phyloP scores from a whole-genome alignment of 2,888 invertebrate genomes.

The Dicranocentrus wangi region DNA sequence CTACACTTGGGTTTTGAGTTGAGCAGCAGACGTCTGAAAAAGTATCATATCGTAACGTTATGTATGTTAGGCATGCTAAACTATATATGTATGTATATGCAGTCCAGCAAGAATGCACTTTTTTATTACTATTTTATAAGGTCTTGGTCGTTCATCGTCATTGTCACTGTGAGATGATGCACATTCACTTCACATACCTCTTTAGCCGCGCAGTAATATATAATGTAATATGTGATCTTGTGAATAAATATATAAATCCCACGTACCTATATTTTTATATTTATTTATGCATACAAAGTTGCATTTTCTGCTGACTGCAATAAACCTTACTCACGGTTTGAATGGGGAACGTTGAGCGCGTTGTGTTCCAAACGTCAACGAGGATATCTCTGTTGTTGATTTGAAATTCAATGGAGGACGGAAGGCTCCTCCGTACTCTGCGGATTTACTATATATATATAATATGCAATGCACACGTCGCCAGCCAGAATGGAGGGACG shows the following conservation, averaged over 20 bases:
- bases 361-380: too few relatives aligned
- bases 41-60: slow-evolving; percentile 1
- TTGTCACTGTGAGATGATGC: slow-evolving; percentile 45
- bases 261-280: not conserved
- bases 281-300: too few relatives aligned
- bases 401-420: too few relatives aligned
- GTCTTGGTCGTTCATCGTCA: slow-evolving; percentile 58
- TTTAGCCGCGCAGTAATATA: not conserved
- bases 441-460: too few relatives aligned
- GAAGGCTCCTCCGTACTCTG: too few relatives aligned
- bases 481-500: not conserved
- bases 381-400: slow-evolving; percentile 18
- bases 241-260: not conserved
- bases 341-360: too few relatives aligned
- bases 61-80: not conserved
- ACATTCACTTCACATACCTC: too few relatives aligned
- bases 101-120: slow-evolving; percentile 47
- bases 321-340: too few relatives aligned
- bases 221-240: not conserved
- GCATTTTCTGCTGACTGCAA: too few relatives aligned
- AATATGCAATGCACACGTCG: not conserved
- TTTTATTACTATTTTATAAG: slow-evolving; percentile 55
- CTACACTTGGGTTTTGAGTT: not conserved
- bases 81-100: slow-evolving; percentile 3
- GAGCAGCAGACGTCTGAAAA: slow-evolving; percentile 14